Conservation (phyloP, 23 tunicate species). For the Corella eumyota region DNA sequence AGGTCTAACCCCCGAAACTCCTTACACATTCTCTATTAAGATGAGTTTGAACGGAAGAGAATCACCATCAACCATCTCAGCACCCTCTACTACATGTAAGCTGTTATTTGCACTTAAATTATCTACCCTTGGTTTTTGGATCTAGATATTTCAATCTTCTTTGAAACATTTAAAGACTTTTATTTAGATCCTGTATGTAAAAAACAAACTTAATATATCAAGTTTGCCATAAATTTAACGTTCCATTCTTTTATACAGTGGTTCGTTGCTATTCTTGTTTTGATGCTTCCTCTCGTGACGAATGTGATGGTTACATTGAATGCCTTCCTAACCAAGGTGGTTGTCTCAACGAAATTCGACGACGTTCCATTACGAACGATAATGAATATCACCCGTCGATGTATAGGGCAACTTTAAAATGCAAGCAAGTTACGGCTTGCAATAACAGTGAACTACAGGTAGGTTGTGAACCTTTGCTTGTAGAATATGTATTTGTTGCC, state of each 20-base stretch:
- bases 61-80: slow-evolving; percentile 2
- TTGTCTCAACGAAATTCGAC: slow-evolving; percentile 43
- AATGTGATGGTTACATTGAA: slow-evolving; percentile 36
- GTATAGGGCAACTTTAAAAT: slow-evolving; percentile 49
- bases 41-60: slow-evolving; percentile 14
- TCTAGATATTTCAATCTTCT: too few relatives aligned
- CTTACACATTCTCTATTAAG: slow-evolving; percentile 24
- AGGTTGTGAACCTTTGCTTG: neutral
- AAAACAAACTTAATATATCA: too few relatives aligned
- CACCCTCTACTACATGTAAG: slow-evolving; percentile 26
- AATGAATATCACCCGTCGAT: slow-evolving; percentile 3
- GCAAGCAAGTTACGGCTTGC: slow-evolving; percentile 67
- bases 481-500: too few relatives aligned
- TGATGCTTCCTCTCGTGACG: slow-evolving; percentile 49
- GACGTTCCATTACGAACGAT: slow-evolving; percentile 8
- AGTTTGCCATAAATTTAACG: too few relatives aligned
- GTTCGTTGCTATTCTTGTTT: slow-evolving; percentile 42
- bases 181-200: too few relatives aligned
- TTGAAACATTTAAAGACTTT: too few relatives aligned
- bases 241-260: slow-evolving; percentile 7
- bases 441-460: slow-evolving; percentile 48
- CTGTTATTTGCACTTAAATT: too few relatives aligned
- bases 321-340: slow-evolving; percentile 48
- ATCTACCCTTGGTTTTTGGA: too few relatives aligned
- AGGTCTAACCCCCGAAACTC: slow-evolving; percentile 20